Evolutionary conservation across 2,888 invertebrate species (phyloP).

Genomic region (Orchesellides sinensis): DNA sequence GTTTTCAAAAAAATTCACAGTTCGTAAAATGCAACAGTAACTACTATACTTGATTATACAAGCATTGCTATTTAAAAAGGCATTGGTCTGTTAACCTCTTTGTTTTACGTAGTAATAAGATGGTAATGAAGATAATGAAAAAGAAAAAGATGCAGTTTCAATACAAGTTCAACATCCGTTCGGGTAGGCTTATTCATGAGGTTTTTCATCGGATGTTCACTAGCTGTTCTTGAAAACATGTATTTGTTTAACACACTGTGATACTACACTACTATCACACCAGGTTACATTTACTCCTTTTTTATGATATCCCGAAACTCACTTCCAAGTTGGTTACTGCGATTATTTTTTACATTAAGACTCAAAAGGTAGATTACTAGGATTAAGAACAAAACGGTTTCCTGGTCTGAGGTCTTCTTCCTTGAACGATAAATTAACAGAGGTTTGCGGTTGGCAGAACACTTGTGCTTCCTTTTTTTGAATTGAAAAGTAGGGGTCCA

Average conservation of each 20-base stretch:
- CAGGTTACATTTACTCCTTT: too few relatives aligned
- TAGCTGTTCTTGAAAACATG: too few relatives aligned
- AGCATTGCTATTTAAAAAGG: background rate
- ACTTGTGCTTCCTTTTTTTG: conserved; percentile 24
- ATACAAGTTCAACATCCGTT: conserved; percentile 67
- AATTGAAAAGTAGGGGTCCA: conserved; percentile 28
- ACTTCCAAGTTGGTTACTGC: conserved; percentile 49
- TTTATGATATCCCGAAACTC: conserved; percentile 1
- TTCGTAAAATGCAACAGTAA: background rate
- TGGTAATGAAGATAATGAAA: conserved; percentile 1
- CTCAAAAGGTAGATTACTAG: background rate
- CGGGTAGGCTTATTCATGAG: conserved; percentile 26
- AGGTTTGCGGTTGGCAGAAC: conserved; percentile 51
- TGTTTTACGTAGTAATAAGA: conserved; percentile 15
- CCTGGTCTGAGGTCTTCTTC: conserved; percentile 38
- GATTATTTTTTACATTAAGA: background rate
- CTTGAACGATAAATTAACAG: conserved; percentile 59
- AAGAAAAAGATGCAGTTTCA: conserved; percentile 38
- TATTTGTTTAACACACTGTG: background rate
- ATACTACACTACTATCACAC: background rate
- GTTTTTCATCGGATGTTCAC: conserved; percentile 5
- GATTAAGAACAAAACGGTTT: conserved; percentile 48
- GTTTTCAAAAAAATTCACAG: conserved; percentile 35
- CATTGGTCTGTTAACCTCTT: conserved; percentile 42
- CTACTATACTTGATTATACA: background rate